These are phyloP conservation scores for Heliothis peltigera DNA, from an alignment of 2,888 invertebrate species.

Conservation along the genomic window DNA sequence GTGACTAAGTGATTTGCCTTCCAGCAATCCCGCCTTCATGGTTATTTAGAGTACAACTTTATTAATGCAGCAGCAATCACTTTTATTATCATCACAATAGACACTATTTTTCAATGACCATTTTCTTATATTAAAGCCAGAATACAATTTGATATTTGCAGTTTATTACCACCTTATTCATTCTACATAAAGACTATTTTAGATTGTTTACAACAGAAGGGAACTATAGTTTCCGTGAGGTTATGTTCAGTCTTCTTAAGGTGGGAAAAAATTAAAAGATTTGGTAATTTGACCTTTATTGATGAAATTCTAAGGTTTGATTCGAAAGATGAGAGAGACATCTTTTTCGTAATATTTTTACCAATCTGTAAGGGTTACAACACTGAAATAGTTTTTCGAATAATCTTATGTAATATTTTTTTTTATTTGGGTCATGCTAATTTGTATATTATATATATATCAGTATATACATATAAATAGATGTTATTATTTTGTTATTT, in stretches of 20 bases:
- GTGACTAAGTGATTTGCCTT: conserved; percentile 70
- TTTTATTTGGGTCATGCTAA: too few species aligned
- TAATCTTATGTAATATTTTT: too few species aligned
- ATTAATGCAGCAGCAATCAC: conserved; percentile 12
- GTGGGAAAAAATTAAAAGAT: conserved; percentile 61
- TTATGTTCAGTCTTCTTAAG: conserved; percentile 42
- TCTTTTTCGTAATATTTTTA: conserved; percentile 5
- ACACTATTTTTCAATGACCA: conserved; percentile 14
- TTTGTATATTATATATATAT: too few species aligned
- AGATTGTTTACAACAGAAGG: conserved; percentile 17
- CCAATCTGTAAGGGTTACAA: neutral
- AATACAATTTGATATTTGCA: conserved; percentile 22
- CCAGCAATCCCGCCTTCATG: conserved; percentile 57
- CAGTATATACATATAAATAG: too few species aligned
- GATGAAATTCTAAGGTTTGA: conserved; percentile 28
- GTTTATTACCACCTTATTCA: conserved; percentile 8
- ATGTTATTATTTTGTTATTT: too few species aligned
- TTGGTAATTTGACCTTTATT: conserved; percentile 58
- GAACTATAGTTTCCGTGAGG: conserved; percentile 56
- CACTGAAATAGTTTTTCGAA: neutral
- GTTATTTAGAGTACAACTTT: conserved; percentile 41
- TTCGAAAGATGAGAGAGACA: neutral
- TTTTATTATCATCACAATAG: conserved; percentile 9
- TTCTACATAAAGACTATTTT: conserved; percentile 12
- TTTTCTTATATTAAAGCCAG: neutral